Conservation (phyloP, 2,113 vertebrate species). For the Elgaria multicarinata region DNA sequence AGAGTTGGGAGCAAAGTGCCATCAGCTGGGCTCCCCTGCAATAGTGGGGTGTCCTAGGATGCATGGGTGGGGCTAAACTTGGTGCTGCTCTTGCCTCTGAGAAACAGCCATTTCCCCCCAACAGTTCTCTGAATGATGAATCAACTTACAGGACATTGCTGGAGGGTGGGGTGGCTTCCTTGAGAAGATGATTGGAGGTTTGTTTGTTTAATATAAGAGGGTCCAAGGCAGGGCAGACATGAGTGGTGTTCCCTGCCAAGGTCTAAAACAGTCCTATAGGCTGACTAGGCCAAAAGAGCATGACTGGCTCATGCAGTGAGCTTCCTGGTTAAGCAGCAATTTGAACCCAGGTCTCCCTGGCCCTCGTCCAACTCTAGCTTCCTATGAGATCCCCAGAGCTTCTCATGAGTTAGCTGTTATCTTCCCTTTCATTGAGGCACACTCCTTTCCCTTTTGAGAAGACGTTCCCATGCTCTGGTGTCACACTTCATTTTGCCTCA, state of each 20-base stretch:
- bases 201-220: neutral
- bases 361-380: neutral
- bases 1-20: neutral
- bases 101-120: neutral
- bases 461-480: slow-evolving; percentile 42
- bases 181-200: neutral
- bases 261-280: neutral
- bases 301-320: neutral
- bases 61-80: no score
- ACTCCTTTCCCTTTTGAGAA: slow-evolving; percentile 49
- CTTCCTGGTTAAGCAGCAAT: neutral
- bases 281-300: neutral
- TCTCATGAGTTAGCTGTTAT: neutral
- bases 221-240: neutral
- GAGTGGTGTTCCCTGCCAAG: neutral
- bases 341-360: neutral
- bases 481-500: slow-evolving; percentile 68
- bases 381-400: neutral
- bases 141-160: neutral
- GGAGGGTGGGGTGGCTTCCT: neutral
- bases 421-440: neutral
- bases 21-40: neutral
- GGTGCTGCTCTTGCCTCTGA: neutral
- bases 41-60: neutral
- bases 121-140: neutral